Base-by-base conservation (phyloP, 1,140 invertebrate species). In the Lordiphosa stackelbergi region DNA sequence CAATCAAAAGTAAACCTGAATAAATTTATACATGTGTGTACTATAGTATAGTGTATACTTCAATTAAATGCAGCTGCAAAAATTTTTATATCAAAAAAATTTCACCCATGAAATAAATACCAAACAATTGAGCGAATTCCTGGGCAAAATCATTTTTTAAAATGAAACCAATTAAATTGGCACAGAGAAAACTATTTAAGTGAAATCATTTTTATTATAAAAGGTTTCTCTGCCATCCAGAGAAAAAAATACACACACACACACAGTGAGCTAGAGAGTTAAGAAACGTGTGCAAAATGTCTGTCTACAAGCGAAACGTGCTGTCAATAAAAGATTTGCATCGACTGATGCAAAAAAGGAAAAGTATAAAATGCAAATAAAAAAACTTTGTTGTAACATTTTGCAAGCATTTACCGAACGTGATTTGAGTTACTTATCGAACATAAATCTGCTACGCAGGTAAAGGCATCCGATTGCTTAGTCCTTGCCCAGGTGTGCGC, bases 271-370 rank as follows among this genome's bases (percentile, higher is more conserved):
- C 11, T 9, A 38, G 22, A 52, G 42, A 58, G 49, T 53, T 53
- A 24, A 43, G 41, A 65, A 60, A 71, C 70, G 63, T 79, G 74
- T 81, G 71, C 66, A 72, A 55, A 75, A 77, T 60, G 72, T 55
- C 54, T 55, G 73, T 77, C 73, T 64, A 68, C 62, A 71, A 58
- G 62, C 41, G 37, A 54, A 68, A 79, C 75, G 75, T 79, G 75
- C 71, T 75, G 75, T 79, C 75, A 79, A 79, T 81, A 79, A 71
- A 68, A 81, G 66, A 75, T 75, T 75, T 81, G 71, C 75, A 81
- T 81, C 57, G 49, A 58, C 65, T 45, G 28, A 53, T 41, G 66
- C 56, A 48, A 22, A 41, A 40, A 19, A 24, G 31, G 51, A 37
- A 35, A 11, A 48, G 22, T 4, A 22, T 6, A 31, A 31, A 41